Base-by-base conservation (phyloP, 2,888 invertebrate species). In the Perizoma affinitatum region DNA sequence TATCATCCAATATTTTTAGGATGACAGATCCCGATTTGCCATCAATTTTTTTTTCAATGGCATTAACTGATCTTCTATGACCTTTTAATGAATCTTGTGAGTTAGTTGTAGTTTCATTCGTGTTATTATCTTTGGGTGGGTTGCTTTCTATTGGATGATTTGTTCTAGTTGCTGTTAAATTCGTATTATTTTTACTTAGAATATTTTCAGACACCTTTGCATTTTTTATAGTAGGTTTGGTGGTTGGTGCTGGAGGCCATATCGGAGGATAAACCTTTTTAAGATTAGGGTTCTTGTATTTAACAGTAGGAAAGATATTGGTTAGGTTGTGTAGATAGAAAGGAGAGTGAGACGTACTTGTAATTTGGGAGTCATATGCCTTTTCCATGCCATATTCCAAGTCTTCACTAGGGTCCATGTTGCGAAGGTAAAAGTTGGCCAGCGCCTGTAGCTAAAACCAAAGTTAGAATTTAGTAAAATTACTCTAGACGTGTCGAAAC, bases 1-100 rank as follows among this genome's bases (percentile, higher is more conserved):
- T 68, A 0, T 75, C 67, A 41, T 82, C 74, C 36, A 79, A 46
- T n/a, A 87, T 74, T 63, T 82, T 80, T 6, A 88, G 47, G 41
- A 82, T 54, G 4, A 86, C 58, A 36, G 72, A 66, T 8, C 70
- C 67, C 4, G 65, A 38, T 42, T 70, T 59, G 11, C 43, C 54
- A 45, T 71, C 58, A 6, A 52, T 46, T 35, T 54, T 55, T 5
- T 55, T 61, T 11, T 62, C 42, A 44, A 64, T 54, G n/a, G 70
- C 66, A 40, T 65, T 70, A 0, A 79, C 57, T 4, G 81, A 82
- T 69, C 83, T 74, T 38, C 81, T 74, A 10, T 68, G 58, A 33
- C 74, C 78, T 74, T 83, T 84, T 7, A 70, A 59, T 34, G 67
- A 22, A 22, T 22, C 22, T 22, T 22, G 22, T 22, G n/a, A n/a